These are phyloP conservation scores for Latrodectus geometricus DNA, from an alignment of 1,140 invertebrate species.

Conservation along the genomic window DNA sequence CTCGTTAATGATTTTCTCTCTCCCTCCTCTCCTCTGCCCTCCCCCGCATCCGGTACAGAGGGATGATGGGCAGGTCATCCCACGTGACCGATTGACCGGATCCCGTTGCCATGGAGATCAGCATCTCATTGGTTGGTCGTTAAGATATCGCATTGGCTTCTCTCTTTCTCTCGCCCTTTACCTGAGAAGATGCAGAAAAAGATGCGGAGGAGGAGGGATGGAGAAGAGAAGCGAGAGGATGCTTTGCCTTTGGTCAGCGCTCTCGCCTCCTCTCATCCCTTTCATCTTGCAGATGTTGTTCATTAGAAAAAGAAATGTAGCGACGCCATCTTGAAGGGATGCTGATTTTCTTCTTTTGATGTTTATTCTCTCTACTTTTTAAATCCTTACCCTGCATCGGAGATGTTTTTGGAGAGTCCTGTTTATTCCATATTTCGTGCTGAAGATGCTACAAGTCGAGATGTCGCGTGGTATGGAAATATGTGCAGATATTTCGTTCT, in stretches of 20 bases:
- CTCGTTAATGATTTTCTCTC: slow-evolving; percentile 42
- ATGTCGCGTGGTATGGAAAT: neutral
- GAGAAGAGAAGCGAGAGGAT: neutral
- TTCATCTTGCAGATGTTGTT: slow-evolving; percentile 52
- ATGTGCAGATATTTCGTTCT: neutral
- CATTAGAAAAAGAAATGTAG: slow-evolving; percentile 53
- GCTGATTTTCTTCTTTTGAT: slow-evolving; percentile 6
- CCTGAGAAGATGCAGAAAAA: neutral
- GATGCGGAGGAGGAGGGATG: neutral
- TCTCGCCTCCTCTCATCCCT: neutral
- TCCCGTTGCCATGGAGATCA: slow-evolving; percentile 54
- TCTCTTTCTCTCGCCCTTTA: slow-evolving; percentile 9
- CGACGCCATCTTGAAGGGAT: slow-evolving; percentile 43
- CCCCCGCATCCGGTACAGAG: slow-evolving; percentile 4
- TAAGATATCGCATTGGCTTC: slow-evolving; percentile 57
- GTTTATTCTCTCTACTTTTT: neutral
- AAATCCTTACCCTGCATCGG: neutral
- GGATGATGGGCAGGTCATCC: slow-evolving; percentile 48
- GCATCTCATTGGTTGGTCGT: slow-evolving; percentile 58
- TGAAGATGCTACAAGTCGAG: neutral
- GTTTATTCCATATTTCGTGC: neutral
- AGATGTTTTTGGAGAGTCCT: neutral
- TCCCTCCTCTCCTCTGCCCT: neutral
- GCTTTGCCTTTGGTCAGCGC: slow-evolving; percentile 39
- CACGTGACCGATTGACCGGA: slow-evolving; percentile 60